Evolutionary conservation across 1,140 invertebrate species (phyloP), one percentile per base, ranked within the genome.

Genomic region (Melanaphis sacchari): DNA sequence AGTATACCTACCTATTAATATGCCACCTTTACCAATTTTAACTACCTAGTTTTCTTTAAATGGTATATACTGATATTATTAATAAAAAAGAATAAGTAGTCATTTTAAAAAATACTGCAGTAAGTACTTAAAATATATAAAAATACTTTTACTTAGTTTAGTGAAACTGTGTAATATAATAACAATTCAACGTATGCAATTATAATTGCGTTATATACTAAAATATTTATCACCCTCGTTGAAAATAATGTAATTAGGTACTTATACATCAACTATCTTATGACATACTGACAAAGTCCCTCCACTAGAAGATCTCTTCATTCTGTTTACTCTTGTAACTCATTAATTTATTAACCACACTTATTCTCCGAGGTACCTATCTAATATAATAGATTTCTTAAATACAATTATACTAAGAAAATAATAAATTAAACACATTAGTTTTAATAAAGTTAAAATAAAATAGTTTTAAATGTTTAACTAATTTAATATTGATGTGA

Each of bases 161-260:
- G 31, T 87, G 84, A 31, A n/a, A 87, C n/a, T 46, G 26, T 43
- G 26, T 43, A 43, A 87, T 43, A 18, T 87, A 2, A 87, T 43
- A n/a, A 87, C 41, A 87, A 43, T 87, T 41, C 41, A 46, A 46
- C 15, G 31, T 15, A 87, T n/a, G n/a, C 21, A 40, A 40, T 84
- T 15, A 40, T 43, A 87, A 87, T 87, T 87, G 41, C 41, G 11
- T 41, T 43, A 43, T 9, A 26, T 26, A 84, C 8, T 40, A 84
- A 84, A 84, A 84, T 40, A 31, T 41, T 41, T 41, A 40, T 31
- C 26, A 40, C 11, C 2, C 38, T 84, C 40, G 3, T 84, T 40
- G 82, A 84, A 84, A 84, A 84, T 40, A 84, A 41, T 84, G 31
- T 84, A 36, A 82, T 76, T 76, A n/a, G 59, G 36, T 82, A 82